Evolutionary conservation across 2,888 invertebrate species (phyloP).

Genomic region (Mythimna lalbum): DNA sequence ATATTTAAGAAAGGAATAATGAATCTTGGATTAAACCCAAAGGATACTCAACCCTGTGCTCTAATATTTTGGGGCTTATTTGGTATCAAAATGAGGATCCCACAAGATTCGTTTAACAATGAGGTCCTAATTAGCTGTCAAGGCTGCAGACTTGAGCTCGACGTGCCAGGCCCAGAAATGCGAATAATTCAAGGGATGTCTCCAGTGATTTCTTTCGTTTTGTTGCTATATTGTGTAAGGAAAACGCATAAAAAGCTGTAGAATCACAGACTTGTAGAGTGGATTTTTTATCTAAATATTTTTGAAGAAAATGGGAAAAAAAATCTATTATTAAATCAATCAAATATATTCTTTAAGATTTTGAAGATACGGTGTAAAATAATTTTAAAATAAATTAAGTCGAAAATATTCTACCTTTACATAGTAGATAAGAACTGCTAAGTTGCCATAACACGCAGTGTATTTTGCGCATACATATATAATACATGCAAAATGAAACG

Average conservation of each 20-base stretch:
- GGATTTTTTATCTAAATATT: neutral
- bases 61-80: constrained; percentile 67
- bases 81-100: constrained; percentile 65
- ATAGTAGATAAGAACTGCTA: neutral
- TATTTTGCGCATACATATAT: constrained; percentile 25
- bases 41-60: constrained; percentile 74
- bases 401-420: neutral
- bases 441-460: neutral
- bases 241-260: constrained; percentile 61
- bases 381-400: neutral
- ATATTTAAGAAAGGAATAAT: constrained; percentile 89
- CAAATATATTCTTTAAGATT: neutral
- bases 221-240: constrained; percentile 77
- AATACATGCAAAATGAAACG: constrained; percentile 51
- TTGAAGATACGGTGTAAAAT: neutral
- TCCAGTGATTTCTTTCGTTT: constrained; percentile 87
- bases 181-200: constrained; percentile 89
- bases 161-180: constrained; percentile 85
- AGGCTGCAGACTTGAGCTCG: constrained; percentile 81
- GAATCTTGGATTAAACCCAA: constrained; percentile 72
- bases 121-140: constrained; percentile 90
- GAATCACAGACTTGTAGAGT: neutral
- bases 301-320: too few relatives aligned
- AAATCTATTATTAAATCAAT: too few relatives aligned
- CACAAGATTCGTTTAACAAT: constrained; percentile 88